These are phyloP conservation scores for Acanthosepion lycidas DNA, from an alignment of 2,888 invertebrate genomes.

Conservation along the genomic window DNA sequence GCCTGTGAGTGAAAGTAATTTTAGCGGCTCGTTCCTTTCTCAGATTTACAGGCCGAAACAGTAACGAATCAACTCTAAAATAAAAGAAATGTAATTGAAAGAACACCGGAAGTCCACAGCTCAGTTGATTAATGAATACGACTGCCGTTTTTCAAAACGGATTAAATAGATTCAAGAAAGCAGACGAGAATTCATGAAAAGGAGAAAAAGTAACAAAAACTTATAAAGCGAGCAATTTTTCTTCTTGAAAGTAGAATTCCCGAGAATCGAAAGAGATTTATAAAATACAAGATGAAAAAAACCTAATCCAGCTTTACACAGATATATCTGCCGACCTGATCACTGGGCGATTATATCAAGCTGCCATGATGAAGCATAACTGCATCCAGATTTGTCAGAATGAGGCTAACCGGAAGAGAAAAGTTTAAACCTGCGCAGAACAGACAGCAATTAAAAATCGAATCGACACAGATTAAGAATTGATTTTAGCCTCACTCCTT, in stretches of 20 bases:
- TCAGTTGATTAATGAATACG: background rate
- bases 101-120: background rate
- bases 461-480: background rate
- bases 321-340: constrained; percentile 14
- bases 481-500: background rate
- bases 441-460: constrained; percentile 10
- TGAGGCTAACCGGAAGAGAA: background rate
- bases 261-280: background rate
- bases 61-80: background rate
- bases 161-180: constrained; percentile 20
- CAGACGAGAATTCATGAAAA: background rate
- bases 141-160: background rate
- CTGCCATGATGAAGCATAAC: background rate
- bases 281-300: background rate
- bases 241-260: background rate
- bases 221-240: background rate
- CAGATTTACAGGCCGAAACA: no score
- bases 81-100: background rate
- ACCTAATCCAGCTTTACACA: background rate
- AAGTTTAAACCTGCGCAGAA: background rate
- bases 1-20: no score
- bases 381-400: background rate
- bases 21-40: no score
- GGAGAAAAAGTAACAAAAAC: constrained; percentile 5
- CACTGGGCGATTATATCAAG: background rate